Evolutionary conservation across 2,797 vertebrate genomes (phyloP).

Genomic region (Steatocranus sp.): DNA sequence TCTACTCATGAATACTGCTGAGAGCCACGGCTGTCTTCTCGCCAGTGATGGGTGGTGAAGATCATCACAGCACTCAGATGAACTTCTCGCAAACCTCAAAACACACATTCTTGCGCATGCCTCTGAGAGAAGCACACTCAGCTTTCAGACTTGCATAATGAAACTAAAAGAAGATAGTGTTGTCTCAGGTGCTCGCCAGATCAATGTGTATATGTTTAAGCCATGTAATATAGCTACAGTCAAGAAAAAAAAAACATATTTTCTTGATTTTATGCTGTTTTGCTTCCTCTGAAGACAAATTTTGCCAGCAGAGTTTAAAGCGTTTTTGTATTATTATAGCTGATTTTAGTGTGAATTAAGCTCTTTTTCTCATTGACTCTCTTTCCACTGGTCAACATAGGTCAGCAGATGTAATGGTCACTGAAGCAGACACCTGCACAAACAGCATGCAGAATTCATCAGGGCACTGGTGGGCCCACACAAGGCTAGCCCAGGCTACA

Average conservation of each 20-base stretch:
- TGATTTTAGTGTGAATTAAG: not conserved
- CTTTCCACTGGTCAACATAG: constrained; percentile 1
- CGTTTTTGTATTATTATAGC: not conserved
- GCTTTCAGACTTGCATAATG: not conserved
- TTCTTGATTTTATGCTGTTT: not conserved
- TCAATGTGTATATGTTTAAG: constrained; percentile 6
- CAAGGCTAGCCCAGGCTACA: not conserved
- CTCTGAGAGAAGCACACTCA: not conserved
- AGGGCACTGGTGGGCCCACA: constrained; percentile 22
- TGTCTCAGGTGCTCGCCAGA: constrained; percentile 37
- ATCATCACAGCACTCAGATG: constrained; percentile 6
- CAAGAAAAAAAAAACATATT: not conserved
- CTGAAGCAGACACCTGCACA: constrained; percentile 53
- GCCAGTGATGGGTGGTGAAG: constrained; percentile 13
- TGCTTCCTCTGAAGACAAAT: not conserved
- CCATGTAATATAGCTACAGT: not conserved
- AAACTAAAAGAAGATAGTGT: constrained; percentile 16
- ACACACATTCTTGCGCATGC: constrained; percentile 16
- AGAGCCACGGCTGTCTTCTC: constrained; percentile 29
- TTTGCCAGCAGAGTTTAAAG: not conserved
- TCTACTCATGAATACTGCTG: constrained; percentile 16
- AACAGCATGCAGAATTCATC: constrained; percentile 39
- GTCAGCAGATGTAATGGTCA: constrained; percentile 21
- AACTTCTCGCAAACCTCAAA: constrained; percentile 18
- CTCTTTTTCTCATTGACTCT: not conserved